Percentiles rank a stretch among this genome's conserved stretches.
These are phyloP conservation scores for Paracentrotus lividus DNA, from an alignment of 53 echinoderm and acorn worm genomes.

Conservation along the genomic window DNA sequence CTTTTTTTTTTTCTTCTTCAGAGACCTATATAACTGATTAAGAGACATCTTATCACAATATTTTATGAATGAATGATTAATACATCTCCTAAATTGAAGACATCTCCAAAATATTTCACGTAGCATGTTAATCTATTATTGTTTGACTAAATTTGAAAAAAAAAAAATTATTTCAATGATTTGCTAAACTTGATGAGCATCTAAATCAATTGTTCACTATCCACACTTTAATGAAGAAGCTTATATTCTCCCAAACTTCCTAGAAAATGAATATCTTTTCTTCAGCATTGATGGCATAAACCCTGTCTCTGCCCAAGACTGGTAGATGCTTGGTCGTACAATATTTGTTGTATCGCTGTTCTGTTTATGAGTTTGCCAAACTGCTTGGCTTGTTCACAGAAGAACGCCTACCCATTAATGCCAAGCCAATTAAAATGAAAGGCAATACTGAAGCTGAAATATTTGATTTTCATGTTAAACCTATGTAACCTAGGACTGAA, in stretches of 20 bases:
- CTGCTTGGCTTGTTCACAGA: not conserved
- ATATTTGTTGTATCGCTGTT: not conserved
- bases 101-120: no score
- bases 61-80: no score
- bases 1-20: not conserved
- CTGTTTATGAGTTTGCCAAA: not conserved
- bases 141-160: not conserved
- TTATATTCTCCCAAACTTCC: not conserved
- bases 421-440: slow-evolving; percentile 54
- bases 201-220: not conserved
- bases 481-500: slow-evolving; percentile 35
- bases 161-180: not conserved
- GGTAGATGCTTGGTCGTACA: not conserved
- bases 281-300: not conserved
- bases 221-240: not conserved
- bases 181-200: not conserved
- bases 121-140: not conserved
- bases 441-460: slow-evolving; percentile 34
- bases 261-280: not conserved
- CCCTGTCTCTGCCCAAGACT: not conserved
- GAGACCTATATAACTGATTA: not conserved
- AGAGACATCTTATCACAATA: no score
- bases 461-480: slow-evolving; percentile 37
- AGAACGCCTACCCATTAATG: slow-evolving; percentile 38
- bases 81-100: no score